phyloP scores from a whole-genome alignment of 1,140 invertebrate genomes.

The Archivesica marissinica region DNA sequence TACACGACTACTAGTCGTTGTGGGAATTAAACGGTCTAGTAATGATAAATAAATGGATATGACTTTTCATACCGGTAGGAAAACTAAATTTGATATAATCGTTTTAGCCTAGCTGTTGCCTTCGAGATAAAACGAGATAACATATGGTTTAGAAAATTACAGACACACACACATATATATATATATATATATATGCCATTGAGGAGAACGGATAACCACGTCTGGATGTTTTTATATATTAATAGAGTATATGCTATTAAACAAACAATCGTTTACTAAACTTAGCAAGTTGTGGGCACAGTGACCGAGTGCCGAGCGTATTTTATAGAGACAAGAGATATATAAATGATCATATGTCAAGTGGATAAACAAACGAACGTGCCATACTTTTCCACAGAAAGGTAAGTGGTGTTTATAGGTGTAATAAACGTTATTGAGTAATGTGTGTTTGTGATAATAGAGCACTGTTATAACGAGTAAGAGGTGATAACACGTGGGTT shows the following conservation, averaged over 20 bases:
- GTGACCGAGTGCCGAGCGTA: too few species aligned
- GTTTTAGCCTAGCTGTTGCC: neutral
- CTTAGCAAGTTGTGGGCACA: too few species aligned
- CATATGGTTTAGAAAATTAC: slow-evolving; percentile 4
- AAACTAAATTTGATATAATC: slow-evolving; percentile 4
- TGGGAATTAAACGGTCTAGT: slow-evolving; percentile 4
- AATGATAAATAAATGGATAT: slow-evolving; percentile 22
- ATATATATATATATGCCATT: too few species aligned
- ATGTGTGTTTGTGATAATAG: neutral
- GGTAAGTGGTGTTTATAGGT: neutral
- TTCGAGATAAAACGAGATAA: neutral
- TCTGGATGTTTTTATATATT: too few species aligned
- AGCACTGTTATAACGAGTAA: neutral
- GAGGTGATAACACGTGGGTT: neutral
- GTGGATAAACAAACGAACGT: neutral
- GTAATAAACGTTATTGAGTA: neutral
- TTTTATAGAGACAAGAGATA: too few species aligned
- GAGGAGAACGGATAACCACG: too few species aligned
- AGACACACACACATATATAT: too few species aligned
- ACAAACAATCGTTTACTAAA: too few species aligned
- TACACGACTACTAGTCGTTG: neutral
- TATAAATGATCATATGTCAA: neutral
- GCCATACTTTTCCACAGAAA: neutral
- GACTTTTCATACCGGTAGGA: slow-evolving; percentile 1
- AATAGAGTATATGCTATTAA: too few species aligned